A percentile compares a stretch with the other conserved stretches of the same genome.
Conservation (phyloP, 2,888 invertebrate genomes). For the Romanomermis culicivorax region DNA sequence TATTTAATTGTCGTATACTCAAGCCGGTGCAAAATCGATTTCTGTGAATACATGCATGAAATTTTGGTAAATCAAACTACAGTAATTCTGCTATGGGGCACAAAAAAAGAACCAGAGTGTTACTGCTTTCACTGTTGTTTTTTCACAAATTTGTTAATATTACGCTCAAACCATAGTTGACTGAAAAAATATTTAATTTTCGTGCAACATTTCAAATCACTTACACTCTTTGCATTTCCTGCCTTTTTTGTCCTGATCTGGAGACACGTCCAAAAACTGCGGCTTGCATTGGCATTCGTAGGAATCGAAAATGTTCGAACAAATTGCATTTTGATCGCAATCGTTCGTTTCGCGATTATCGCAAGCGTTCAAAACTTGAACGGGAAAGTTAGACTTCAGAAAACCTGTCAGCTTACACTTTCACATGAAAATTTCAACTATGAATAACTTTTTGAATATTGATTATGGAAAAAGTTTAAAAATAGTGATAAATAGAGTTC, state of each 20-base stretch:
- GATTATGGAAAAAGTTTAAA: neutral
- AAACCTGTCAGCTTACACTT: neutral
- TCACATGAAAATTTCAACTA: neutral
- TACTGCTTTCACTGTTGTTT: no score
- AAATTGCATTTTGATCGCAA: constrained; percentile 23
- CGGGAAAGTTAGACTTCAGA: no score
- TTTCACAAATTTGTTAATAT: no score
- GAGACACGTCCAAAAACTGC: constrained; percentile 11
- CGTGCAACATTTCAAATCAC: no score
- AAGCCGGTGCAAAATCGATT: no score
- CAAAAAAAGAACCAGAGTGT: no score
- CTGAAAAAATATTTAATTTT: no score
- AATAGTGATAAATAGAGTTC: neutral
- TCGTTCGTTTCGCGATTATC: constrained; percentile 13
- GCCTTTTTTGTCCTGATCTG: constrained; percentile 20
- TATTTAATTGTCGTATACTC: no score
- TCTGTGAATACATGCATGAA: no score
- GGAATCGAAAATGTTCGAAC: constrained; percentile 25
- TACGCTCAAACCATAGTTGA: no score
- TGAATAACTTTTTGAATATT: neutral
- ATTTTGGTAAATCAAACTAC: no score
- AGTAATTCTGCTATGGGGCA: no score
- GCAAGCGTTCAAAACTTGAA: constrained; percentile 20
- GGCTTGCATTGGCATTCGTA: constrained; percentile 24
- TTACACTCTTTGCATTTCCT: constrained; percentile 25